A percentile compares a stretch with the other conserved stretches of the same genome.
Evolutionary conservation across 1,140 invertebrate species (phyloP).

Genomic region (Dinoponera quadriceps): DNA sequence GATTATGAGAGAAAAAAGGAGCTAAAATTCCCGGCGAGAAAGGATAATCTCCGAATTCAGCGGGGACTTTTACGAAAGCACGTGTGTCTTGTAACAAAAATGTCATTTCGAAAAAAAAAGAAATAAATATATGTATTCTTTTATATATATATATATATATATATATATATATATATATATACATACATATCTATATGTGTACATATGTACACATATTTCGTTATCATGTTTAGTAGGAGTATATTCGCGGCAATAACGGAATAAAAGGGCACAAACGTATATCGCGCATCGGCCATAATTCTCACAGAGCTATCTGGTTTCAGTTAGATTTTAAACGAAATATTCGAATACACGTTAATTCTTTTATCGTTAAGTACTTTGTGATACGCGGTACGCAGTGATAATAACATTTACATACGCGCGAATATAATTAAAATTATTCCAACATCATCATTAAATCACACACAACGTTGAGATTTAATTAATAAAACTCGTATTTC

Average conservation of each 20-base stretch:
- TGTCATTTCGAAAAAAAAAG: too few relatives aligned
- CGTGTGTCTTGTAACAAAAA: background rate
- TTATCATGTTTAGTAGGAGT: background rate
- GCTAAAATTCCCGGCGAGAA: background rate
- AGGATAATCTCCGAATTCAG: background rate
- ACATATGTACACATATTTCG: too few relatives aligned
- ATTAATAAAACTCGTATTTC: background rate
- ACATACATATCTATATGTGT: too few relatives aligned
- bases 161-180: too few relatives aligned
- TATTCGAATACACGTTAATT: constrained; percentile 1
- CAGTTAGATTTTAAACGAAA: constrained; percentile 28
- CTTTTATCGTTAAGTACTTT: constrained; percentile 10
- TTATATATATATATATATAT: too few relatives aligned
- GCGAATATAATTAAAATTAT: constrained; percentile 3
- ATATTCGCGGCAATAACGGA: constrained; percentile 4
- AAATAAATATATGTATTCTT: too few relatives aligned
- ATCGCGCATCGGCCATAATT: background rate
- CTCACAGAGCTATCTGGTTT: background rate
- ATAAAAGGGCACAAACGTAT: background rate
- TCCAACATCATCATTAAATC: background rate
- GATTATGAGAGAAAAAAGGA: background rate
- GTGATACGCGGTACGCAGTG: too few relatives aligned
- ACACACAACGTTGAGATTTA: constrained; percentile 15
- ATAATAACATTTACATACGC: too few relatives aligned
- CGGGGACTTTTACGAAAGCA: background rate